Base-by-base conservation (phyloP, 2,888 invertebrate species). In the Miltochrista miniata region DNA sequence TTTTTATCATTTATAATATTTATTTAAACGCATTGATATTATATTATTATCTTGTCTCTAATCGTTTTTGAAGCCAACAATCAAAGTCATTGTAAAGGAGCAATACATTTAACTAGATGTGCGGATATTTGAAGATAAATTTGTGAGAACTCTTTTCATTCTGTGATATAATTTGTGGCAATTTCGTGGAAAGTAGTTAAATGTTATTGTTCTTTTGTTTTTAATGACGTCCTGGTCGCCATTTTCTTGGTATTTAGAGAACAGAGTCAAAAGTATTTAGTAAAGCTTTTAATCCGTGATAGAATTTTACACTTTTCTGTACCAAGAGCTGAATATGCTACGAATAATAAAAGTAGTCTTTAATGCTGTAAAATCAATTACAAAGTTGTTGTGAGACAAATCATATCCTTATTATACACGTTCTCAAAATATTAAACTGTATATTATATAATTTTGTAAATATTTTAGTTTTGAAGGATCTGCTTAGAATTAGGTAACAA, bases 371-470 rank as follows among this genome's bases (percentile, higher is more conserved):
- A 43, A 43, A 18, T 18, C 10, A 18, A 13, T 43, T 34, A n/a
- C 10, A 9, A 44, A 12, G 24, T 24, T 18, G 12, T 44, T 44
- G n/a, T 35, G 9, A 7, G 24, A 34, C 24, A 35, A 43, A 29
- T 24, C 12, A 35, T 1, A 43, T 13, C 13, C 13, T 24, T 12
- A 13, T 35, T 24, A 35, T 13, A 13, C 24, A 35, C 35, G 35
- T 29, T 9, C 24, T 35, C 24, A 29, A 35, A 43, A 7, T 44
- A 13, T 35, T 74, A 70, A 57, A 75, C 74, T 86, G 79, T 85
- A 85, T 76, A 85, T 80, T 78, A 79, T 87, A 88, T 89, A 73
- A 76, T 84, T 85, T 85, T 90, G 89, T 90, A 90, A 79, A 90
- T 89, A 89, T 73, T 71, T 24, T 79, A 74, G 66, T 81, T 74